Conservation (phyloP, 1,140 invertebrate genomes). For the Drepana arcuata region DNA sequence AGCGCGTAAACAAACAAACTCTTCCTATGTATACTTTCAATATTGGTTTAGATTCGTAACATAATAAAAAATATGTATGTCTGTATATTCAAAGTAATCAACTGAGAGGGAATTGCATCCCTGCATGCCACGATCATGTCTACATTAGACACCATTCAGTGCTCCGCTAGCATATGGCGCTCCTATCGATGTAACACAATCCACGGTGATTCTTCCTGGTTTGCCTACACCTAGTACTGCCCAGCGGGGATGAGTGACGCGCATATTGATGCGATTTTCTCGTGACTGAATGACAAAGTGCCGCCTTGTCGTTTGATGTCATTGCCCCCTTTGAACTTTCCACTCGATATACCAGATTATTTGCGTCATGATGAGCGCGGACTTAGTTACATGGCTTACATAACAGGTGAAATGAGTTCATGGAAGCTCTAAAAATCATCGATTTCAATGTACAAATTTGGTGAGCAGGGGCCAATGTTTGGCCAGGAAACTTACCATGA, state of each 20-base stretch:
- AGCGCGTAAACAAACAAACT: too few relatives aligned
- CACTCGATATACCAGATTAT: slow-evolving; percentile 64
- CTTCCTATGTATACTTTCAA: too few relatives aligned
- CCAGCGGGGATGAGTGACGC: slow-evolving; percentile 23
- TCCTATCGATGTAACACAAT: slow-evolving; percentile 18
- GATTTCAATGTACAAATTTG: too few relatives aligned
- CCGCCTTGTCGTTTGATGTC: slow-evolving; percentile 31
- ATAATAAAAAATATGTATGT: too few relatives aligned
- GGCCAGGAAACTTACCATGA: too few relatives aligned
- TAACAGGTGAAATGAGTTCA: slow-evolving; percentile 19
- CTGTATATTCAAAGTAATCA: too few relatives aligned
- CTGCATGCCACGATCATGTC: too few relatives aligned
- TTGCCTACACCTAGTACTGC: too few relatives aligned
- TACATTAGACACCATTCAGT: too few relatives aligned
- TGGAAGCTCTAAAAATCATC: background rate
- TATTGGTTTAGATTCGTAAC: too few relatives aligned
- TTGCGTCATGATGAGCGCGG: slow-evolving; percentile 38
- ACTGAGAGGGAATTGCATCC: too few relatives aligned
- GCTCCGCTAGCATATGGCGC: slow-evolving; percentile 2
- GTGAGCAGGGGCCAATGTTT: too few relatives aligned
- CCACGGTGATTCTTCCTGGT: slow-evolving; percentile 33
- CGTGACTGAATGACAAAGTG: slow-evolving; percentile 39
- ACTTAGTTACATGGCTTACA: slow-evolving; percentile 26
- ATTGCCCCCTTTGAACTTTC: slow-evolving; percentile 60
- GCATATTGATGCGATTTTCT: slow-evolving; percentile 48